Evolutionary conservation across 2,888 invertebrate species (phyloP).

Genomic region (Pardosa pseudoannulata): DNA sequence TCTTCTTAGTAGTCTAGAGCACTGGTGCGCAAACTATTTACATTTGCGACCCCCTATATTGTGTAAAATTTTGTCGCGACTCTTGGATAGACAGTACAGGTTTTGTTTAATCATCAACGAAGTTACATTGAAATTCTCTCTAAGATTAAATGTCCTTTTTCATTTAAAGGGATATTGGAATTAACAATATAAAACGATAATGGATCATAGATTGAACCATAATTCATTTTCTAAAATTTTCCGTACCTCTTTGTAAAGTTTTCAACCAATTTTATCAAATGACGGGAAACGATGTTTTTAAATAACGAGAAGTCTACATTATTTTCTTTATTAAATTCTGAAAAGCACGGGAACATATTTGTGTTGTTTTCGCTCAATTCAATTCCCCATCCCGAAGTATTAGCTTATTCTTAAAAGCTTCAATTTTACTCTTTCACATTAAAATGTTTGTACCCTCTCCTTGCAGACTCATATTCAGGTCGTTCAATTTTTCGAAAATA

Average conservation of each 20-base stretch:
- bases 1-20: no score
- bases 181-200: no score
- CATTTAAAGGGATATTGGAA: no score
- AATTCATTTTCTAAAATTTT: background rate
- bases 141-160: no score
- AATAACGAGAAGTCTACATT: conserved; percentile 23
- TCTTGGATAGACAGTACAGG: no score
- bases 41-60: no score
- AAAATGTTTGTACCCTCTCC: conserved; percentile 28
- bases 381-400: background rate
- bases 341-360: conserved; percentile 9
- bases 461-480: conserved; percentile 16
- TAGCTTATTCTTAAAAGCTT: no score
- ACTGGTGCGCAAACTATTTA: no score
- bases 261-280: no score
- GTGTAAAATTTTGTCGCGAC: no score
- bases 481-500: conserved; percentile 28
- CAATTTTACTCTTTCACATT: conserved; percentile 9
- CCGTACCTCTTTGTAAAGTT: background rate
- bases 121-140: no score
- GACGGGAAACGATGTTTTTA: conserved; percentile 41
- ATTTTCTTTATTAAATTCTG: conserved; percentile 28
- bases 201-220: background rate
- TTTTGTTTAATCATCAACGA: no score
- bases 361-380: conserved; percentile 29